Evolutionary conservation across 2,888 invertebrate species (phyloP), one percentile per base, ranked within the genome.

Genomic region (Sacculina carcini): DNA sequence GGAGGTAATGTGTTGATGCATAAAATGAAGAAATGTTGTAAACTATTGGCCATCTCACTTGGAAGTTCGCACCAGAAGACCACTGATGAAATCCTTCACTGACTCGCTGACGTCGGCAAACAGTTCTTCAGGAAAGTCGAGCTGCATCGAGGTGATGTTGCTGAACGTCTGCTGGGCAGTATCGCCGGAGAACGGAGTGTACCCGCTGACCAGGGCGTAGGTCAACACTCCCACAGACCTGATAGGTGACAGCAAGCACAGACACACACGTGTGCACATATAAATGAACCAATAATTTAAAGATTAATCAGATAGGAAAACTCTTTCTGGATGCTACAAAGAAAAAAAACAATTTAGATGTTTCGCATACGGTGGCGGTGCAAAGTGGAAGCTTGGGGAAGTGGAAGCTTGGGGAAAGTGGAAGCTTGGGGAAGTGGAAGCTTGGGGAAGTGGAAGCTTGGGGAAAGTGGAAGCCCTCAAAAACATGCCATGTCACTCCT

Each of bases 121-220:
- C 5, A 76, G 63, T 56, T 76, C 74, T 28, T 72, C 72, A n/a
- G 76, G 76, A 58, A 75, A 77, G 60, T 76, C 76, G 10, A 76
- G 66, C 54, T 73, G 71, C 16, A 72, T 73, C 51, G 70, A 65
- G 1, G 74, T 73, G 58, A 77, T 76, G 63, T 77, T 77, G 58
- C 72, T 71, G 62, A 75, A 76, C 1, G 76, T 77, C 60, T 76
- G 74, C 59, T 75, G 74, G 60, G 76, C 75, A 38, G 71, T 73
- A 56, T 76, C 75, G 2, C 75, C 76, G n/a, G 73, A 74, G 60
- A 77, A 77, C 1, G 77, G 77, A 5, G 75, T 74, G 60, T 73
- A 75, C 24, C 76, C 76, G 6, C 76, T 75, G 55, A 77, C 63
- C 55, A 77, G 68, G 5, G 76, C 77, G 61, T 77, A 77, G 1